phyloP scores from a whole-genome alignment of 1,140 invertebrate genomes.

The Drosophila elegans region DNA sequence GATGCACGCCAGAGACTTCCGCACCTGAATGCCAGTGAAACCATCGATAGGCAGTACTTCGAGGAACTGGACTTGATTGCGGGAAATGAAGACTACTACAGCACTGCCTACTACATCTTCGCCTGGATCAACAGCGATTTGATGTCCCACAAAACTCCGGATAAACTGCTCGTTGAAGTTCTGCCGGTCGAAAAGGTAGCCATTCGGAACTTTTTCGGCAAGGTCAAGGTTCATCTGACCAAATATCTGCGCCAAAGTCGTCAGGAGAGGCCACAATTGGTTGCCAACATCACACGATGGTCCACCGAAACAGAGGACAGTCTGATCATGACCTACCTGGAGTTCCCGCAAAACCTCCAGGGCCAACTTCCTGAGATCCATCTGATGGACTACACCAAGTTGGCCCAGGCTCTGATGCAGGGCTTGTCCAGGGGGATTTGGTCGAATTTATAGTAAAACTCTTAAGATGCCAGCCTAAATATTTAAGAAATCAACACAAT shows the following conservation, averaged over 20 bases:
- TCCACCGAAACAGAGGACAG: constrained; percentile 27
- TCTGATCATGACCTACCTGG: constrained; percentile 38
- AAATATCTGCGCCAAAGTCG: constrained; percentile 39
- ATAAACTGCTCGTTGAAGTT: constrained; percentile 40
- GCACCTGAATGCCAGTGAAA: constrained; percentile 37
- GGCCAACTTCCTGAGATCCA: constrained; percentile 46
- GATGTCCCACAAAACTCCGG: constrained; percentile 11
- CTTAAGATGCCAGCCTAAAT: no score
- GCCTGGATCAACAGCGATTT: constrained; percentile 48
- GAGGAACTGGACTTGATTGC: constrained; percentile 40
- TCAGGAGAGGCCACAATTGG: constrained; percentile 24
- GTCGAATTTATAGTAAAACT: not conserved
- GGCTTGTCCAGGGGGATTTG: constrained; percentile 39
- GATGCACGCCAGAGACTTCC: constrained; percentile 20
- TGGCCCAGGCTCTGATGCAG: constrained; percentile 43
- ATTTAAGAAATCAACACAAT: no score
- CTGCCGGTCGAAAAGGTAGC: constrained; percentile 55
- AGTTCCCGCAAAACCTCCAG: constrained; percentile 49
- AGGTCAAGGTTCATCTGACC: constrained; percentile 19
- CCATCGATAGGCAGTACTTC: constrained; percentile 61
- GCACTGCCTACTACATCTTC: constrained; percentile 60
- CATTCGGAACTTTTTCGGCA: constrained; percentile 50
- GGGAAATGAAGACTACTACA: constrained; percentile 52
- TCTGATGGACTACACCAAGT: constrained; percentile 54
- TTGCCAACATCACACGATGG: constrained; percentile 45